A percentile compares a stretch with the other conserved stretches of the same genome.
These are phyloP conservation scores for Himalopsyche phryganea DNA, from an alignment of 1,140 invertebrate species.

Conservation along the genomic window DNA sequence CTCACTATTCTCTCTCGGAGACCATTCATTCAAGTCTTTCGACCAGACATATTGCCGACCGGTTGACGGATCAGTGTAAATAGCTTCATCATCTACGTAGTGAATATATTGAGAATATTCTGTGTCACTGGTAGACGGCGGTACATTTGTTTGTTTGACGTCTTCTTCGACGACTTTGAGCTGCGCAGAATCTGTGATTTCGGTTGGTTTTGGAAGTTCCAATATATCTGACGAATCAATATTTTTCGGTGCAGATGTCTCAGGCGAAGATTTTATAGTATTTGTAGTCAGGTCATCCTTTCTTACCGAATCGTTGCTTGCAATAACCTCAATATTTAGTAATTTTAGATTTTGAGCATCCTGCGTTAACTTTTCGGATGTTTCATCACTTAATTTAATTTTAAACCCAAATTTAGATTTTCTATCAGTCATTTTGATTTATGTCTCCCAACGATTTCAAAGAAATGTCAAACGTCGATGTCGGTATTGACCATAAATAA, in stretches of 20 bases:
- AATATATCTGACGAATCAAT: too few species aligned
- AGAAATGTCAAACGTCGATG: too few species aligned
- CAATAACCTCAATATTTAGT: not conserved
- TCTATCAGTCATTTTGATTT: conserved; percentile 15
- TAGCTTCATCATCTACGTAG: conserved; percentile 65
- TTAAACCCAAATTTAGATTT: conserved; percentile 23
- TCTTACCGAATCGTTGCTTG: too few species aligned
- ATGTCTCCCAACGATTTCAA: too few species aligned
- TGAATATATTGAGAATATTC: conserved; percentile 39
- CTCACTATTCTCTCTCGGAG: conserved; percentile 43
- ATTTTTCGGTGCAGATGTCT: too few species aligned
- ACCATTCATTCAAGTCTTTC: conserved; percentile 61
- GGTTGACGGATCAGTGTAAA: conserved; percentile 70
- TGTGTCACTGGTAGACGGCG: not conserved
- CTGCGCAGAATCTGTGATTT: too few species aligned
- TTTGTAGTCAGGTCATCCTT: too few species aligned
- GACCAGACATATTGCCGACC: conserved; percentile 67
- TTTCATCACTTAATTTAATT: conserved; percentile 24
- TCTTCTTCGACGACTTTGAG: not conserved
- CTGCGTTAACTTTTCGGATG: conserved; percentile 28
- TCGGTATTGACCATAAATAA: too few species aligned
- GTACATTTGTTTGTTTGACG: not conserved
- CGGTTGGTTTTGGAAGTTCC: too few species aligned
- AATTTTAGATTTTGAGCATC: conserved; percentile 5
- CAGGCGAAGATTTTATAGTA: too few species aligned